Percentiles rank a stretch among this genome's conserved stretches.
Evolutionary conservation across 2,888 invertebrate genomes (phyloP).

Genomic region (Cantharis flavilabris): DNA sequence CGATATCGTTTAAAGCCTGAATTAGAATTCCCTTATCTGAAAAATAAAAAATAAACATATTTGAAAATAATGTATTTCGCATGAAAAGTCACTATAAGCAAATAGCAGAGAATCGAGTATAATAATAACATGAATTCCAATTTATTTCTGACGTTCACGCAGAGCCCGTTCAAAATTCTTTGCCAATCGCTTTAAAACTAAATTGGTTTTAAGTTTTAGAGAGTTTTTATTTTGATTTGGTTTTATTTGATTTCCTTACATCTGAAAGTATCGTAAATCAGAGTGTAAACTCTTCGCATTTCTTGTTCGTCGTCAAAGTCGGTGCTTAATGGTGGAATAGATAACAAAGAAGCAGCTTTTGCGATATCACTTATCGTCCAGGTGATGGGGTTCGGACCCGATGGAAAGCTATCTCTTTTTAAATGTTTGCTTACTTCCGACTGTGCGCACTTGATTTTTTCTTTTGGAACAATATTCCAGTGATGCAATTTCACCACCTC

Average conservation of each 20-base stretch:
- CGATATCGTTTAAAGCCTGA: conserved; percentile 66
- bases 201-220: background rate
- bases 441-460: conserved; percentile 25
- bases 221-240: background rate
- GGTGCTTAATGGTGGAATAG: conserved; percentile 58
- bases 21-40: conserved; percentile 71
- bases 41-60: conserved; percentile 42
- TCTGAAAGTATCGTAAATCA: conserved; percentile 75
- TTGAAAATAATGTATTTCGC: background rate
- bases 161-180: background rate
- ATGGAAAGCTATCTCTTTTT: conserved; percentile 6
- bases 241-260: conserved; percentile 60
- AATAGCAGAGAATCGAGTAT: background rate
- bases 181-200: background rate
- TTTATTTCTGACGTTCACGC: conserved; percentile 3
- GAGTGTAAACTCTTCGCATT: conserved; percentile 72
- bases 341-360: conserved; percentile 62
- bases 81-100: background rate
- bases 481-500: conserved; percentile 45
- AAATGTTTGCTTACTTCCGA: conserved; percentile 22
- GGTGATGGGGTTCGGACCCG: conserved; percentile 39
- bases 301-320: conserved; percentile 69
- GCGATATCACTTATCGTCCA: conserved; percentile 58
- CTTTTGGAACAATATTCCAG: conserved; percentile 48
- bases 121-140: background rate